Percentiles rank a stretch among this genome's conserved stretches.
Conservation (phyloP, 1,140 invertebrate genomes). For the Argopecten irradians region DNA sequence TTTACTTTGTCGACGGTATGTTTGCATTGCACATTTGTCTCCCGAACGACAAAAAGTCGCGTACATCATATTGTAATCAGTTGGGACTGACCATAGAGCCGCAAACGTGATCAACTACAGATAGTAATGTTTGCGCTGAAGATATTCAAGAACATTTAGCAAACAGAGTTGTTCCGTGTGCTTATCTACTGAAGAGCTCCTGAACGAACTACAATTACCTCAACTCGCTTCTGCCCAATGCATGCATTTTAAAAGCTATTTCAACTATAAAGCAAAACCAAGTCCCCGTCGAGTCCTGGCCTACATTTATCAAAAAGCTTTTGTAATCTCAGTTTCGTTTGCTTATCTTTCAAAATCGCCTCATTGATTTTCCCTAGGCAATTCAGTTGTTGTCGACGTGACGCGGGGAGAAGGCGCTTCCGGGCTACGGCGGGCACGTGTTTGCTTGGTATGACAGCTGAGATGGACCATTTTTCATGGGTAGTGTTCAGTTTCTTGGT, state of each 20-base stretch:
- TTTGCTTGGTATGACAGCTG: not conserved
- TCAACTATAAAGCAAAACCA: conserved; percentile 5
- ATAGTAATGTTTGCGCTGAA: conserved; percentile 8
- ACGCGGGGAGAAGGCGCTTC: not conserved
- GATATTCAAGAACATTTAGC: conserved; percentile 1
- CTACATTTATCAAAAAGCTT: conserved; percentile 23
- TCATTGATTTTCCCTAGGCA: not conserved
- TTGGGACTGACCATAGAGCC: not conserved
- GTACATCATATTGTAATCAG: not conserved
- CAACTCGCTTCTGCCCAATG: not conserved
- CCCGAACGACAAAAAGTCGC: not conserved
- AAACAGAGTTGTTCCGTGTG: not conserved
- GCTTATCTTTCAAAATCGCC: conserved; percentile 14
- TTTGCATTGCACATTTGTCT: conserved; percentile 22
- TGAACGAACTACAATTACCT: conserved; percentile 14
- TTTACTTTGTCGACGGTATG: not conserved
- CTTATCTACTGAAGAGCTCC: not conserved
- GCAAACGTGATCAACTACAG: not conserved
- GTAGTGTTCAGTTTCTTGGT: conserved; percentile 12
- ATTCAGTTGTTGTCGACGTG: conserved; percentile 2
- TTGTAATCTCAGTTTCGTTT: conserved; percentile 3
- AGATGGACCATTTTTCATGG: conserved; percentile 14
- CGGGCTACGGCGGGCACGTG: conserved; percentile 1
- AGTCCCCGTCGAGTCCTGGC: not conserved
- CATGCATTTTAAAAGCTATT: conserved; percentile 23